phyloP scores from a whole-genome alignment of 2,888 invertebrate species.

The Chironomus riparius region DNA sequence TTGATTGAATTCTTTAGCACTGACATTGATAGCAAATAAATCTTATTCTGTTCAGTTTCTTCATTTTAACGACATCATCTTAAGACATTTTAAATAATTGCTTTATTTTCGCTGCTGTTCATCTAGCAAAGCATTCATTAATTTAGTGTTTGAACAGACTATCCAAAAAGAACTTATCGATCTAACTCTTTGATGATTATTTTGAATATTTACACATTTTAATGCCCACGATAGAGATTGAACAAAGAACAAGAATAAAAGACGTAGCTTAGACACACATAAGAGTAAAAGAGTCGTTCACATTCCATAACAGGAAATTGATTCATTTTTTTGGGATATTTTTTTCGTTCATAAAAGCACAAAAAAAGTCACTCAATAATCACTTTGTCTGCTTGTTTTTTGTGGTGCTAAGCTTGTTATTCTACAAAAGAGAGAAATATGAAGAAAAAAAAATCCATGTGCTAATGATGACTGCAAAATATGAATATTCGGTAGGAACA shows the following conservation, averaged over 20 bases:
- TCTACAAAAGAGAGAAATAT: no score
- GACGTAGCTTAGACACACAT: not conserved
- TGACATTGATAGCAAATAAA: no score
- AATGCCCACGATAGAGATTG: not conserved
- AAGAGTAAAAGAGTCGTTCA: not conserved
- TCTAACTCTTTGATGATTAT: no score
- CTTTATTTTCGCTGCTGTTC: not conserved
- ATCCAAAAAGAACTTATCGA: no score
- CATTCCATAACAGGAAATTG: conserved; percentile 10
- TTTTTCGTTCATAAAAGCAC: not conserved
- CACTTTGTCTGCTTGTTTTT: no score
- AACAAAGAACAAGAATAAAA: not conserved
- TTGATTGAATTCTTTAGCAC: no score
- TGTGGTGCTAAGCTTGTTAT: no score
- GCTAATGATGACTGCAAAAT: no score
- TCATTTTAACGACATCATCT: not conserved
- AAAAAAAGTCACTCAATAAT: no score
- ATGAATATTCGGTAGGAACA: no score
- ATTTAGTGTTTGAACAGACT: not conserved
- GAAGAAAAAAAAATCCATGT: no score
- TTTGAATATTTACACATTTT: not conserved
- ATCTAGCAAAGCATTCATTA: not conserved
- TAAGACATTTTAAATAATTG: not conserved
- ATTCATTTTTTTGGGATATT: not conserved
- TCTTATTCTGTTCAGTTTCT: no score